phyloP scores from a whole-genome alignment of 2,113 vertebrate species.

The Heteronetta atricapilla region DNA sequence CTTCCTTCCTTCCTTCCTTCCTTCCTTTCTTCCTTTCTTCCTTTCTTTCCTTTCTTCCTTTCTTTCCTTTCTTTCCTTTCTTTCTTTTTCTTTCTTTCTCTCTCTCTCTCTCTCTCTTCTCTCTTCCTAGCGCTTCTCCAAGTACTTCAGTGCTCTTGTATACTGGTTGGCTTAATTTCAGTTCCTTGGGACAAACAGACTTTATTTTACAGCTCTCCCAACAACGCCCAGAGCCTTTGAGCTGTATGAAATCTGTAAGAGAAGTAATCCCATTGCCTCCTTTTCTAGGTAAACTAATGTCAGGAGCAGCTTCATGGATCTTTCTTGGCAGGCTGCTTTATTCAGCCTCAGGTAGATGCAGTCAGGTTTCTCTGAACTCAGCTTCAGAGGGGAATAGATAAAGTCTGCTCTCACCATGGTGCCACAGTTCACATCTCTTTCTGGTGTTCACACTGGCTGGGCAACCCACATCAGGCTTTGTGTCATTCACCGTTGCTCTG shows the following conservation, averaged over 20 bases:
- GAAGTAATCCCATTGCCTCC: not conserved
- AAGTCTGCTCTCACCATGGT: not conserved
- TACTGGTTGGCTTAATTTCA: not conserved
- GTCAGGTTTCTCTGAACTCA: not conserved
- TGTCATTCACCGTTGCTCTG: accelerated
- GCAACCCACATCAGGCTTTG: not conserved
- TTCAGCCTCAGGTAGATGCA: not conserved
- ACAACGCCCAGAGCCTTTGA: not conserved
- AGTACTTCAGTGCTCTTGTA: not conserved
- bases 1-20: not conserved
- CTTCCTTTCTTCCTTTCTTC: not conserved
- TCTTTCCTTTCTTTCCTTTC: too few species aligned
- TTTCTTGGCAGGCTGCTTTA: not conserved
- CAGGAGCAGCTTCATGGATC: not conserved
- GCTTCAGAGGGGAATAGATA: not conserved
- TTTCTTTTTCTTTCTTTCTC: not conserved
- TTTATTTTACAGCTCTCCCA: not conserved
- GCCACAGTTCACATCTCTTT: not conserved
- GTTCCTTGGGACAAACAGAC: not conserved
- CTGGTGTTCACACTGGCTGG: accelerated
- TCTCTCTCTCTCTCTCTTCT: too few species aligned
- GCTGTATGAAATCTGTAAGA: not conserved
- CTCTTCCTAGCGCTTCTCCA: not conserved
- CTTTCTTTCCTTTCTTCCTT: too few species aligned
- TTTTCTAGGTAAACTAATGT: not conserved